phyloP scores from a whole-genome alignment of 92 coral and sea anemone species.

The Porites lobata region DNA sequence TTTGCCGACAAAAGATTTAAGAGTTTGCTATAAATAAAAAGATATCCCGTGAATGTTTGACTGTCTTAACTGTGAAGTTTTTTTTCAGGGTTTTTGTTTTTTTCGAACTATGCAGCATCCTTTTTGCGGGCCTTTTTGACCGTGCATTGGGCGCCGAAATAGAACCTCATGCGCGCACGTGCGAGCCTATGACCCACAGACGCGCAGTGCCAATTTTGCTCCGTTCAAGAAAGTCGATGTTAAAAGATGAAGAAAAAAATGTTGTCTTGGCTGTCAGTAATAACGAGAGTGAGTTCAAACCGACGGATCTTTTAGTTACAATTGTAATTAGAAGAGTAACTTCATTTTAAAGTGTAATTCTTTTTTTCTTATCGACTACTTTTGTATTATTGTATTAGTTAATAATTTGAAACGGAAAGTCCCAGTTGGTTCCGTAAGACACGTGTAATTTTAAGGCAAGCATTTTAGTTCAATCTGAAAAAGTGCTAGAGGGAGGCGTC shows the following conservation, averaged over 20 bases:
- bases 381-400: no score
- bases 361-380: not conserved
- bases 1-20: not conserved
- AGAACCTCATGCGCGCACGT: no score
- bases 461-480: not conserved
- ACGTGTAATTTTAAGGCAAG: not conserved
- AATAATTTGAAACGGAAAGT: conserved; percentile 7
- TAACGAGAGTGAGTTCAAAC: no score
- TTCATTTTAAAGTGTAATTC: not conserved
- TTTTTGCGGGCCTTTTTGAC: not conserved
- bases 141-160: no score
- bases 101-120: conserved; percentile 3
- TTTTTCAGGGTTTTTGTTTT: not conserved
- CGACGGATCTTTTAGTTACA: not conserved
- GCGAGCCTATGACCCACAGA: no score
- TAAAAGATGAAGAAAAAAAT: no score
- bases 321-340: not conserved
- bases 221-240: no score
- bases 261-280: no score
- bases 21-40: not conserved
- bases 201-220: no score
- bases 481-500: not conserved
- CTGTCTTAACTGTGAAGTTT: not conserved
- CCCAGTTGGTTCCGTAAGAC: not conserved
- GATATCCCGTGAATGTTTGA: not conserved